Conservation (phyloP, 2,797 vertebrate species). For the Phalanger gymnotis region DNA sequence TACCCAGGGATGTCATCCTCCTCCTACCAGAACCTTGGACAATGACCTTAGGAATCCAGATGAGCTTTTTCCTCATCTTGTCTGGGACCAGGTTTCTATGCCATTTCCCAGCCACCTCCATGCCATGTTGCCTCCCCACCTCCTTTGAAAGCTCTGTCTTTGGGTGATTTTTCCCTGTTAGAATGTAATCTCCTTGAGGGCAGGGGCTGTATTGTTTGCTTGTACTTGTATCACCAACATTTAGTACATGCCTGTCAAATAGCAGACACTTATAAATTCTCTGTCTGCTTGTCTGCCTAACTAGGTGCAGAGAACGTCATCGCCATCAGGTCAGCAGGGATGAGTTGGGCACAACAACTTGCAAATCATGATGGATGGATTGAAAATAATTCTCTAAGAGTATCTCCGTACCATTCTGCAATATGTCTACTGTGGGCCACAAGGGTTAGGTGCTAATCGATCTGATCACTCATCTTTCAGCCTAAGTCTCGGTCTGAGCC, state of each 20-base stretch:
- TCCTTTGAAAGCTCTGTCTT: not conserved
- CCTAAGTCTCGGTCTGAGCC: not conserved
- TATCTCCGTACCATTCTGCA: not conserved
- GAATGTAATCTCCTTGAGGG: not conserved
- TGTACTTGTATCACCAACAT: not conserved
- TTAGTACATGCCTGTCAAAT: not conserved
- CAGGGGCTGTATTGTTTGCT: too few relatives aligned
- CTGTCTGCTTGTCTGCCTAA: not conserved
- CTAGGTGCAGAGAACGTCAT: not conserved
- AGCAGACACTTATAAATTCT: not conserved
- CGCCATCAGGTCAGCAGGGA: not conserved
- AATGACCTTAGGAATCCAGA: not conserved
- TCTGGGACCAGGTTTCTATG: not conserved
- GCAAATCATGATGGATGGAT: not conserved
- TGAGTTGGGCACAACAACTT: not conserved
- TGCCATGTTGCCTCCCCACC: not conserved
- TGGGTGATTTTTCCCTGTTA: not conserved
- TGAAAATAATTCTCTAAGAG: not conserved
- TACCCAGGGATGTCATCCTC: not conserved
- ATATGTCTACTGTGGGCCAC: not conserved
- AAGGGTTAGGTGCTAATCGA: not conserved
- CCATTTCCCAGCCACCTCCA: not conserved
- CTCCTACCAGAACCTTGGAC: not conserved
- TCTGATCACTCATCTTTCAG: not conserved
- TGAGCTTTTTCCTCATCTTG: not conserved